phyloP scores from a whole-genome alignment of 2,797 vertebrate genomes.

The Sciurus vulgaris region DNA sequence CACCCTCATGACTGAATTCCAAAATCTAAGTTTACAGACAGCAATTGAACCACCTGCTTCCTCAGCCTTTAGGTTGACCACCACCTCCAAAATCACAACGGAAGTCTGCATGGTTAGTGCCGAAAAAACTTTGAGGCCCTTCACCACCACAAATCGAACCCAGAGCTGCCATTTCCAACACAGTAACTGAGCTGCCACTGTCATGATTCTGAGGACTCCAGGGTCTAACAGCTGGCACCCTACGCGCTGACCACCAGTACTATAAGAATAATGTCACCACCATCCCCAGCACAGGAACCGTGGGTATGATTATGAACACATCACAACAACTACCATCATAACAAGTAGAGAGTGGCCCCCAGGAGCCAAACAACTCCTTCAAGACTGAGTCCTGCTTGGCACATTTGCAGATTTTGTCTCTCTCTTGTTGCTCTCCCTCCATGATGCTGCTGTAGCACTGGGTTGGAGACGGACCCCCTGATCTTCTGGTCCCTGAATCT shows the following conservation, averaged over 20 bases:
- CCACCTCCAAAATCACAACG: background rate
- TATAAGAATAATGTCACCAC: background rate
- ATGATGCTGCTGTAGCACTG: background rate
- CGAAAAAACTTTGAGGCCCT: background rate
- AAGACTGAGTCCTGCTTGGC: background rate
- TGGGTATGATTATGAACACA: too few species aligned
- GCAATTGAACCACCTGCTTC: background rate
- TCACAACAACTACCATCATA: background rate
- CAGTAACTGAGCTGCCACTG: background rate
- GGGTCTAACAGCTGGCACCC: background rate
- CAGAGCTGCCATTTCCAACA: too few species aligned
- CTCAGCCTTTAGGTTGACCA: background rate
- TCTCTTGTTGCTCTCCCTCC: background rate
- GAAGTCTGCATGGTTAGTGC: too few species aligned
- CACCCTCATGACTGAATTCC: background rate
- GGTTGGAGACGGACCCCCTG: background rate
- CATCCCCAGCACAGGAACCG: background rate
- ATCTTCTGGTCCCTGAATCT: background rate
- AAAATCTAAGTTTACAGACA: background rate
- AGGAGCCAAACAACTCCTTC: background rate
- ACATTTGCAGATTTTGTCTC: background rate
- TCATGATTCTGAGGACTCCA: background rate
- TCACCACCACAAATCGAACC: background rate
- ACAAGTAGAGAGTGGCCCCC: background rate
- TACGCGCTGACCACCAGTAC: background rate